phyloP scores from a whole-genome alignment of 2,888 invertebrate species.

The Mellilla xanthometata region DNA sequence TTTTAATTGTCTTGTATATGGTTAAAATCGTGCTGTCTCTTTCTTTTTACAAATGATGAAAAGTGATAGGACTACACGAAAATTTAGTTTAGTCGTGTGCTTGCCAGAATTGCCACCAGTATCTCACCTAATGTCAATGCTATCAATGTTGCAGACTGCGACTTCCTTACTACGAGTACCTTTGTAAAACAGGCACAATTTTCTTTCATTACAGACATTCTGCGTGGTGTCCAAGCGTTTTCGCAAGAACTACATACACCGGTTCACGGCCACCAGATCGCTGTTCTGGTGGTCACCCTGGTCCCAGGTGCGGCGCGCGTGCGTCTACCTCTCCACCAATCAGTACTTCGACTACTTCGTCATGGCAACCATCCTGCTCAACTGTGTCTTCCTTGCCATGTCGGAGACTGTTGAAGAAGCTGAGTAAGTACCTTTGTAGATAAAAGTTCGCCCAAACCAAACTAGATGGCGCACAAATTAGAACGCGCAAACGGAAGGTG shows the following conservation, averaged over 20 bases:
- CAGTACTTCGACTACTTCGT: slow-evolving; percentile 98
- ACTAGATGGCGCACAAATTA: no score
- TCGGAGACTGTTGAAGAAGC: slow-evolving; percentile 96
- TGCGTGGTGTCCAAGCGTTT: slow-evolving; percentile 98
- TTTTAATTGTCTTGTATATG: no score
- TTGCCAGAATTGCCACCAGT: no score
- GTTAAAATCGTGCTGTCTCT: no score
- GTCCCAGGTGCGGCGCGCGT: slow-evolving; percentile 92
- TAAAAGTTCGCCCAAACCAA: no score
- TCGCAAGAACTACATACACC: slow-evolving; percentile 97
- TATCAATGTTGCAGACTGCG: no score
- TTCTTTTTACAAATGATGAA: no score
- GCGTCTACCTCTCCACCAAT: slow-evolving; percentile 96
- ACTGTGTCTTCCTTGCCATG: slow-evolving; percentile 99
- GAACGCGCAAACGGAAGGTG: no score
- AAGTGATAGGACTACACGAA: no score
- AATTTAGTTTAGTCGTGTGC: no score
- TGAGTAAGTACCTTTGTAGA: slow-evolving; percentile 88
- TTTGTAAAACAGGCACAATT: background rate
- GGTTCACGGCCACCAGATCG: slow-evolving; percentile 96
- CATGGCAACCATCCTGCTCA: slow-evolving; percentile 97
- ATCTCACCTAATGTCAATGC: no score
- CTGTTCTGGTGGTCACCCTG: slow-evolving; percentile 97
- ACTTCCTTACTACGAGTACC: no score
- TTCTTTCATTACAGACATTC: slow-evolving; percentile 89